phyloP scores from a whole-genome alignment of 2,797 vertebrate genomes.

The Psittacula echo region DNA sequence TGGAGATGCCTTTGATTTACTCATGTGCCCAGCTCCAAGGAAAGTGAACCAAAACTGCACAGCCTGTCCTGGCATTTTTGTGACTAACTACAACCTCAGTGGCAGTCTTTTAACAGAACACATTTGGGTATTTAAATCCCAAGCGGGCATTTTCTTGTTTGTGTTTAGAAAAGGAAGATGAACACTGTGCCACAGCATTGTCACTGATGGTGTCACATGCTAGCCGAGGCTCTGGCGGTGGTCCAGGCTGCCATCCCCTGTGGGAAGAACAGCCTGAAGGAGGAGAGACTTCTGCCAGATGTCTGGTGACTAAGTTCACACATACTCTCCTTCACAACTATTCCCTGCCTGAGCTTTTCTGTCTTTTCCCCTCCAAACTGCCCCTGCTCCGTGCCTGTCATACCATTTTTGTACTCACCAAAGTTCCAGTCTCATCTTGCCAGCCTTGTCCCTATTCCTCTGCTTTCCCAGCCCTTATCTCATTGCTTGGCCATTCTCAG shows the following conservation, averaged over 20 bases:
- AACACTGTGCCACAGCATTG: rapidly evolving
- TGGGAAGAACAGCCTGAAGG: background rate
- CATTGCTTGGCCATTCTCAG: background rate
- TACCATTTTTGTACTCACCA: background rate
- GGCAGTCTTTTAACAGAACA: background rate
- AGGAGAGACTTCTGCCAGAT: background rate
- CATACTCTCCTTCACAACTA: background rate
- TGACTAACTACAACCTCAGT: background rate
- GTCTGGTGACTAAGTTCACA: background rate
- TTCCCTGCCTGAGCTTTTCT: background rate
- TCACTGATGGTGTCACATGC: background rate
- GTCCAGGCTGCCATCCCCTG: background rate
- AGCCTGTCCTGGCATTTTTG: background rate
- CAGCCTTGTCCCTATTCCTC: background rate
- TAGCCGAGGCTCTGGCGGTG: background rate
- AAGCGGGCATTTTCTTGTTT: rapidly evolving
- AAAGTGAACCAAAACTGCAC: background rate
- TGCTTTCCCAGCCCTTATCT: background rate
- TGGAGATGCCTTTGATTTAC: background rate
- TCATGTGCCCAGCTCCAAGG: background rate
- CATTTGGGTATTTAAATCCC: background rate
- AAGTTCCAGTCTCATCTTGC: background rate
- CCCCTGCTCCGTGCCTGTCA: background rate
- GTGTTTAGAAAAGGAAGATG: background rate
- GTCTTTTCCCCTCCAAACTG: background rate